Conservation (phyloP, 2,113 vertebrate genomes). For the Himantopus leucocephalus region DNA sequence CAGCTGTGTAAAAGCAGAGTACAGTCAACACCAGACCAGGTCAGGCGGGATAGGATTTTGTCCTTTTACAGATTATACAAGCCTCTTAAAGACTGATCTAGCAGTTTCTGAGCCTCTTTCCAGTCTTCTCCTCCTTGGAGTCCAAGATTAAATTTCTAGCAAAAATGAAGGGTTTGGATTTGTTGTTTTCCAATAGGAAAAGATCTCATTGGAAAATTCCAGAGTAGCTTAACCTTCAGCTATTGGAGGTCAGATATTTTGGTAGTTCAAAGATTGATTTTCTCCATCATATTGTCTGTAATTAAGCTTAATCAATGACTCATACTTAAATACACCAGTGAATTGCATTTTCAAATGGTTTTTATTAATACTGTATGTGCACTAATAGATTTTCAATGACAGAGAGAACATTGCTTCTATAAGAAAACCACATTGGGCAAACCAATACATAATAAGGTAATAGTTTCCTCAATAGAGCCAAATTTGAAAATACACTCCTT, state of each 20-base stretch:
- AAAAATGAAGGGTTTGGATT: not conserved
- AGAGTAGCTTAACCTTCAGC: not conserved
- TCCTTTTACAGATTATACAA: not conserved
- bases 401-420: not conserved
- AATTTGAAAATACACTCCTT: not conserved
- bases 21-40: not conserved
- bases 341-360: slow-evolving; percentile 15
- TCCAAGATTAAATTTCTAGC: not conserved
- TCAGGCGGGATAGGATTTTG: not conserved
- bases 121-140: not conserved
- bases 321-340: slow-evolving; percentile 9
- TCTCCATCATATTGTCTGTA: slow-evolving; percentile 13
- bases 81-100: not conserved
- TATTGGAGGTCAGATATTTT: slow-evolving; percentile 30
- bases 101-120: not conserved
- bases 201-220: slow-evolving; percentile 20
- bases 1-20: not conserved
- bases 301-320: slow-evolving; percentile 59
- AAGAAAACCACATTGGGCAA: not conserved
- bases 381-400: slow-evolving; percentile 31
- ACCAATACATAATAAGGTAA: not conserved
- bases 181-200: not conserved
- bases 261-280: slow-evolving; percentile 27
- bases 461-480: not conserved
- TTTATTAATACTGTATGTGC: slow-evolving; percentile 20